These are phyloP conservation scores for Blastomussa wellsi DNA, from an alignment of 92 coral and sea anemone species.

Conservation along the genomic window DNA sequence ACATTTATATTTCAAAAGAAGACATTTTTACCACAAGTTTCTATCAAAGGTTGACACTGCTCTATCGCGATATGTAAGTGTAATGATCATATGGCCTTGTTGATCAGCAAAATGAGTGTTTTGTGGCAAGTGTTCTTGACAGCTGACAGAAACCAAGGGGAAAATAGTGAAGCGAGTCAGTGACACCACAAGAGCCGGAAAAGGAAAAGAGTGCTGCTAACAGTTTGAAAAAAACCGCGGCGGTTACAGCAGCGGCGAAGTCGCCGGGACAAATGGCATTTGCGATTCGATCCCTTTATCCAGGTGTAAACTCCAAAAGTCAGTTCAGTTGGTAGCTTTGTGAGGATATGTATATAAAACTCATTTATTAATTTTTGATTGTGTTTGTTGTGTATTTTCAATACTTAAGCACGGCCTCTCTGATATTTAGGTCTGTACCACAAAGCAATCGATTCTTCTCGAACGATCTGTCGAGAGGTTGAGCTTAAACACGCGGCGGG, in stretches of 20 bases:
- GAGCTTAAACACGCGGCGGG: too few species aligned
- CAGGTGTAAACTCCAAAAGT: not conserved
- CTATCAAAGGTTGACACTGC: not conserved
- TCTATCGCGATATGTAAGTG: not conserved
- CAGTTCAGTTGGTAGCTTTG: not conserved
- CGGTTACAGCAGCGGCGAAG: not conserved
- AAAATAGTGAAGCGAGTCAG: not conserved
- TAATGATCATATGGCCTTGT: not conserved
- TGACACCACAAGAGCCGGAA: not conserved
- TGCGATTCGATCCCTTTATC: not conserved
- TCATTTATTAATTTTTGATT: not conserved
- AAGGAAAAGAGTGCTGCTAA: not conserved
- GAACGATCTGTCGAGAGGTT: not conserved
- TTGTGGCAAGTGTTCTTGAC: not conserved
- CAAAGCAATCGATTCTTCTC: not conserved
- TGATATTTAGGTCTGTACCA: not conserved
- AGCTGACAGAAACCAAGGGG: not conserved
- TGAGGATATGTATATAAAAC: not conserved
- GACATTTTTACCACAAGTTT: not conserved
- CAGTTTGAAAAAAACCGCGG: not conserved
- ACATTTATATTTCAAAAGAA: not conserved
- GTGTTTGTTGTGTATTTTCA: not conserved
- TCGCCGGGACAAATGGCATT: too few species aligned
- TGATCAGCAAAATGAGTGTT: not conserved
- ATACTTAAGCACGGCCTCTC: not conserved